phyloP scores from a whole-genome alignment of 2,113 vertebrate species.

The Xiphias gladius region DNA sequence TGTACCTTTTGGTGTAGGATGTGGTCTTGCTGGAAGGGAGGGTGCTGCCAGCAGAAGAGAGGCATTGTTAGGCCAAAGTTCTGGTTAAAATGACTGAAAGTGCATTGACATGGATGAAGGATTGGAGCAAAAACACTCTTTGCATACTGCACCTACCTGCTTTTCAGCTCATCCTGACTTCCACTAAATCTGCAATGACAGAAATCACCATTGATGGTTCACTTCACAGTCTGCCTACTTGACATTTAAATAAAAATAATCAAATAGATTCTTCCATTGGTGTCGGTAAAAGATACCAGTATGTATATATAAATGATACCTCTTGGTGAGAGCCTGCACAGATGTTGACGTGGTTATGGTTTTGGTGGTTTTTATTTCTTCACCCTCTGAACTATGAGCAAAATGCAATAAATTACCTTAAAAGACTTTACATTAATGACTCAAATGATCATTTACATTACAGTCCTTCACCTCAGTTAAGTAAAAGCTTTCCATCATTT shows the following conservation, averaged over 20 bases:
- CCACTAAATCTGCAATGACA: constrained; percentile 72
- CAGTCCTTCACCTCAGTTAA: background rate
- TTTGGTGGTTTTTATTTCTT: constrained; percentile 36
- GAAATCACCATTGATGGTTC: constrained; percentile 15
- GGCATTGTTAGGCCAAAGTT: background rate
- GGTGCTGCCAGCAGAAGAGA: constrained; percentile 38
- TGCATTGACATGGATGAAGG: too few species aligned
- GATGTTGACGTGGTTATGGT: constrained; percentile 43
- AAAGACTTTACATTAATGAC: background rate
- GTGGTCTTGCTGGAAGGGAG: constrained; percentile 38
- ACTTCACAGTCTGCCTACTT: background rate
- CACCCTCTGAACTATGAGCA: constrained; percentile 46
- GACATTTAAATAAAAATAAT: background rate
- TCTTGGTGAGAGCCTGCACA: constrained; percentile 76
- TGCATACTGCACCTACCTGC: constrained; percentile 65
- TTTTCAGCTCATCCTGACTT: constrained; percentile 61
- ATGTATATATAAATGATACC: constrained; percentile 54
- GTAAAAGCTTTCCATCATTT: background rate
- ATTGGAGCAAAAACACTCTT: background rate
- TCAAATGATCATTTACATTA: background rate
- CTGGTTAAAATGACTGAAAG: background rate
- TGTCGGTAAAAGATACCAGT: background rate
- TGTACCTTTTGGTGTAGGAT: constrained; percentile 64
- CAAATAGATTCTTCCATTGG: background rate
- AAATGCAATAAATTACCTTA: background rate